Evolutionary conservation across 2,797 vertebrate genomes (phyloP).

Genomic region (Parambassis ranga): DNA sequence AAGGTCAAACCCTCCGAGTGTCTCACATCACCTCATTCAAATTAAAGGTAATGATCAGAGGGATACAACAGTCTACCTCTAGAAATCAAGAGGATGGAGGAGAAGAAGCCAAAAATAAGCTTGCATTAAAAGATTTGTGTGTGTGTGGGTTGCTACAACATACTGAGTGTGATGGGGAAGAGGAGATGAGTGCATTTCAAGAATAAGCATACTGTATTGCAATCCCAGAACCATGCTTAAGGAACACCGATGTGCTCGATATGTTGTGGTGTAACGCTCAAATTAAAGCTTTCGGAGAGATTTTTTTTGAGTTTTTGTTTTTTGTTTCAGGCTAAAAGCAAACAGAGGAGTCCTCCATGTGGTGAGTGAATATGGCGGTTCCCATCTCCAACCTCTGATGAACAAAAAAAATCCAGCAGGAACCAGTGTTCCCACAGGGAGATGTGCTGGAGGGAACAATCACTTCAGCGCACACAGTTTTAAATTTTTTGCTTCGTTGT

Average conservation of each 20-base stretch:
- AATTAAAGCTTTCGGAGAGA: slow-evolving; percentile 78
- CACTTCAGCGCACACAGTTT: slow-evolving; percentile 60
- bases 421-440: slow-evolving; percentile 61
- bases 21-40: slow-evolving; percentile 59
- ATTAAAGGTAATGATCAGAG: slow-evolving; percentile 47
- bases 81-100: slow-evolving; percentile 61
- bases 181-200: slow-evolving; percentile 68
- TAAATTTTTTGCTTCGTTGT: slow-evolving; percentile 76
- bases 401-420: slow-evolving; percentile 38
- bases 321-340: slow-evolving; percentile 57
- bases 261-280: slow-evolving; percentile 68
- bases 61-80: slow-evolving; percentile 71
- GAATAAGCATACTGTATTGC: slow-evolving; percentile 70
- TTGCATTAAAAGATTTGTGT: slow-evolving; percentile 60
- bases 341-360: slow-evolving; percentile 56
- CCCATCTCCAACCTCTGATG: slow-evolving; percentile 51
- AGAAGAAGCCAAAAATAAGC: slow-evolving; percentile 46
- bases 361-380: slow-evolving; percentile 72
- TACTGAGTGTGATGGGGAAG: slow-evolving; percentile 46
- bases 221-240: slow-evolving; percentile 77
- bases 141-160: slow-evolving; percentile 70
- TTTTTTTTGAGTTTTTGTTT: slow-evolving; percentile 53
- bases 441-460: slow-evolving; percentile 70
- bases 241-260: slow-evolving; percentile 60
- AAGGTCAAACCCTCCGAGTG: slow-evolving; percentile 58